Conservation (phyloP, 2,797 vertebrate genomes). For the Enteromius afrohamiltoni region DNA sequence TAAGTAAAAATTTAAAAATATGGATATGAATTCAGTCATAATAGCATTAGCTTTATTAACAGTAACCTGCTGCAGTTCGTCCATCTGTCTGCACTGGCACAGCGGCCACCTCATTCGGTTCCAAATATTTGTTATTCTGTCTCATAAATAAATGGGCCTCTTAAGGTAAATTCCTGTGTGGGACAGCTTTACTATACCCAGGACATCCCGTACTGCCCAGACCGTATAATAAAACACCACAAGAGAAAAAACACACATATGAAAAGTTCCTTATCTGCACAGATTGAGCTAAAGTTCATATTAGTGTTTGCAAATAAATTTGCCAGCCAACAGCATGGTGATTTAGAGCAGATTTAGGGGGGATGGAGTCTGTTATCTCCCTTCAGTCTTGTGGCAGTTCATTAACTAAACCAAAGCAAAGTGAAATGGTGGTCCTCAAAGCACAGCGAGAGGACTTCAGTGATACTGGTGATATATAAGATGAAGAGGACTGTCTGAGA, state of each 20-base stretch:
- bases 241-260: constrained; percentile 46
- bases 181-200: constrained; percentile 50
- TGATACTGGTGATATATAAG: constrained; percentile 1
- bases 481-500: not conserved
- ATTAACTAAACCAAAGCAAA: constrained; percentile 44
- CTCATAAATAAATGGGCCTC: constrained; percentile 44
- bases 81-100: constrained; percentile 33
- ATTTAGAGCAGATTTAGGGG: constrained; percentile 71
- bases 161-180: constrained; percentile 57
- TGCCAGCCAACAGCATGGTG: constrained; percentile 69
- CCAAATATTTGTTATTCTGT: constrained; percentile 50
- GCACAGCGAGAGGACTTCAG: constrained; percentile 16
- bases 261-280: constrained; percentile 34
- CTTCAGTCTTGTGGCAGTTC: constrained; percentile 46
- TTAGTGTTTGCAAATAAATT: constrained; percentile 66
- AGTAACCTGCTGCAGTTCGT: constrained; percentile 8
- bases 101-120: constrained; percentile 9
- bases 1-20: constrained; percentile 14
- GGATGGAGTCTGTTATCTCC: constrained; percentile 64
- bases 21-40: constrained; percentile 8
- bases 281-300: constrained; percentile 53
- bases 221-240: constrained; percentile 54
- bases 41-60: constrained; percentile 11
- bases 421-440: constrained; percentile 47
- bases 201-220: constrained; percentile 34